These are phyloP conservation scores for Aspidiotus rigidus DNA, from an alignment of 2,888 invertebrate species.

Conservation along the genomic window DNA sequence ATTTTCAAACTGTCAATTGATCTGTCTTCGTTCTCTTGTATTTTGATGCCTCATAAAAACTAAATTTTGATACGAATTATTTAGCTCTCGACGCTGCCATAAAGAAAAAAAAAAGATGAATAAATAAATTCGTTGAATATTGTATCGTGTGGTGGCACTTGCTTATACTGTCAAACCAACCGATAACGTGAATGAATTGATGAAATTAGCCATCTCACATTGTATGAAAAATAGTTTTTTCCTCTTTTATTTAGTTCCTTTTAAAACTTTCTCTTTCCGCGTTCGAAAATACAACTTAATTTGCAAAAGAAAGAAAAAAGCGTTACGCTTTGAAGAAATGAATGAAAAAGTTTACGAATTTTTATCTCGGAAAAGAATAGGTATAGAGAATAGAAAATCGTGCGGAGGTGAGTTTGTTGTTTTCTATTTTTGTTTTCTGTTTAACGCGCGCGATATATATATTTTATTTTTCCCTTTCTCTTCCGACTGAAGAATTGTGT, in stretches of 20 bases:
- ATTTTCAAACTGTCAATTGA: no score
- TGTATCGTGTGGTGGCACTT: no score
- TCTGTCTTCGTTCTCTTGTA: no score
- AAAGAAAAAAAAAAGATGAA: no score
- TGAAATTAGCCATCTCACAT: constrained; percentile 1
- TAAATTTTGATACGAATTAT: no score
- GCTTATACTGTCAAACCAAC: background rate
- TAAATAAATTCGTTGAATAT: no score
- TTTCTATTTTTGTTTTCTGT: background rate
- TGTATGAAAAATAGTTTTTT: background rate
- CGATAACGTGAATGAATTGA: constrained; percentile 1
- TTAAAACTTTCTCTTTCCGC: background rate
- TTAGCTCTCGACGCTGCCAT: no score
- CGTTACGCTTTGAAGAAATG: background rate
- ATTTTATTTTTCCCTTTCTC: no score
- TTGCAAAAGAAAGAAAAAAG: no score
- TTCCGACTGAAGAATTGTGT: no score
- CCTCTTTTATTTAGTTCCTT: background rate
- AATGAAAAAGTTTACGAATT: background rate
- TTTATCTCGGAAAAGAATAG: background rate
- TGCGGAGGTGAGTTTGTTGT: background rate
- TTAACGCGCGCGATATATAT: background rate
- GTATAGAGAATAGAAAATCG: background rate
- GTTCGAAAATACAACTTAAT: no score
- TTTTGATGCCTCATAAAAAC: no score